Percentiles rank a stretch among this genome's conserved stretches.
These are phyloP conservation scores for Clivina fossor DNA, from an alignment of 2,888 invertebrate genomes.

Conservation along the genomic window DNA sequence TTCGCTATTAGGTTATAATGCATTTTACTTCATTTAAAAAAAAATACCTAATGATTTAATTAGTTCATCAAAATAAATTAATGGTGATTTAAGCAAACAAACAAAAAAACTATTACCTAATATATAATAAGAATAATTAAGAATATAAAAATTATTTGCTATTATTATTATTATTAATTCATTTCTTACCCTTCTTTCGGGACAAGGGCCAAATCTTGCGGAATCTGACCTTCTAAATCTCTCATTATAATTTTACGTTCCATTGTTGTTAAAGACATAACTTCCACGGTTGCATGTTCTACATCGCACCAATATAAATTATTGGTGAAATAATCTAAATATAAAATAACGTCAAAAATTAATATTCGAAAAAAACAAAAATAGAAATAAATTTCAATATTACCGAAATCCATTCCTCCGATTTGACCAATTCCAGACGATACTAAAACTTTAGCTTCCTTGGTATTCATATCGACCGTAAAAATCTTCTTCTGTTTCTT, in stretches of 20 bases:
- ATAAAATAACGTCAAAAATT: slow-evolving; percentile 12
- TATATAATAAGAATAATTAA: slow-evolving; percentile 1
- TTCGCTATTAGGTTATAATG: too few species aligned
- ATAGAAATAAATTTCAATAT: slow-evolving; percentile 36
- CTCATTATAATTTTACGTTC: slow-evolving; percentile 63
- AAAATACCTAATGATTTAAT: too few species aligned
- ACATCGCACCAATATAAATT: slow-evolving; percentile 74
- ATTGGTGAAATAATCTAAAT: slow-evolving; percentile 68
- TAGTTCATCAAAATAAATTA: too few species aligned
- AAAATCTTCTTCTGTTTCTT: slow-evolving; percentile 53
- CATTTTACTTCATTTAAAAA: slow-evolving; percentile 5
- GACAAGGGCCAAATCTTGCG: slow-evolving; percentile 68
- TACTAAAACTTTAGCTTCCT: slow-evolving; percentile 46
- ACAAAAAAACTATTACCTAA: background rate
- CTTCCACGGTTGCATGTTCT: slow-evolving; percentile 64
- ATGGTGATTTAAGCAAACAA: too few species aligned
- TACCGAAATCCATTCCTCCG: slow-evolving; percentile 62
- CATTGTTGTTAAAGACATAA: slow-evolving; percentile 62
- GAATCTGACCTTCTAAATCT: slow-evolving; percentile 61
- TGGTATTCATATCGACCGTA: slow-evolving; percentile 49
- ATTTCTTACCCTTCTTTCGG: slow-evolving; percentile 64
- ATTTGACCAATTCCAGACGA: slow-evolving; percentile 55
- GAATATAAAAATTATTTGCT: slow-evolving; percentile 14
- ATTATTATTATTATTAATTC: slow-evolving; percentile 10
- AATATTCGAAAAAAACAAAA: slow-evolving; percentile 16